Evolutionary conservation across 53 echinoderm and acorn worm genomes (phyloP).

Genomic region (Holothuria scabra): DNA sequence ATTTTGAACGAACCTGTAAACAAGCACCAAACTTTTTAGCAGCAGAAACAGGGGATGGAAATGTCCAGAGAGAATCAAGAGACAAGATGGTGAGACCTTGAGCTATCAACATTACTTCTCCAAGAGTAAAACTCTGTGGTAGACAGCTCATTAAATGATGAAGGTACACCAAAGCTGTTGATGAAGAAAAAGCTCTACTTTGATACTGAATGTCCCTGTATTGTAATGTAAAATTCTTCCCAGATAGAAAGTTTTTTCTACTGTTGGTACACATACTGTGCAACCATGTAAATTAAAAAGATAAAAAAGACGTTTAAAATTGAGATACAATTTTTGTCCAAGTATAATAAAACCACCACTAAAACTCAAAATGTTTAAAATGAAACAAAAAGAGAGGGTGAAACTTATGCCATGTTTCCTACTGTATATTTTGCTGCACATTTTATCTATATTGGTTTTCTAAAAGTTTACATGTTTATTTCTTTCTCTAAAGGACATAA

Average conservation of each 20-base stretch:
- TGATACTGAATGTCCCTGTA: background rate
- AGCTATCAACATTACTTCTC: conserved; percentile 78
- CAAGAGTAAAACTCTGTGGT: conserved; percentile 75
- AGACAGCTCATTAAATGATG: conserved; percentile 63
- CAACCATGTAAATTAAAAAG: too few relatives aligned
- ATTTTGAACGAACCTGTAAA: conserved; percentile 3
- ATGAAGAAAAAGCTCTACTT: background rate
- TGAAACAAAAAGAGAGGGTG: too few relatives aligned
- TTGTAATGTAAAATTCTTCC: background rate
- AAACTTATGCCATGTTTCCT: too few relatives aligned
- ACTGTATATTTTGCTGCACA: too few relatives aligned
- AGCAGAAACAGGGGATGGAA: background rate
- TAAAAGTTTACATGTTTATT: too few relatives aligned
- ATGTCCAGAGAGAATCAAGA: conserved; percentile 47
- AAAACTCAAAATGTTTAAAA: too few relatives aligned
- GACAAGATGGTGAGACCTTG: conserved; percentile 67
- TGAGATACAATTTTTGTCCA: too few relatives aligned
- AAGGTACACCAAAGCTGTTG: conserved; percentile 57
- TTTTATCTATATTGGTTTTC: too few relatives aligned
- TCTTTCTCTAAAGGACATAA: too few relatives aligned
- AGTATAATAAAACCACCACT: too few relatives aligned
- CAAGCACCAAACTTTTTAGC: conserved; percentile 33
- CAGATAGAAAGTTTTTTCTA: too few relatives aligned
- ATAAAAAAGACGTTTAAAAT: background rate
- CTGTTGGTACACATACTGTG: too few relatives aligned